phyloP scores from a whole-genome alignment of 2,888 invertebrate genomes.

The Anorthoa munda region DNA sequence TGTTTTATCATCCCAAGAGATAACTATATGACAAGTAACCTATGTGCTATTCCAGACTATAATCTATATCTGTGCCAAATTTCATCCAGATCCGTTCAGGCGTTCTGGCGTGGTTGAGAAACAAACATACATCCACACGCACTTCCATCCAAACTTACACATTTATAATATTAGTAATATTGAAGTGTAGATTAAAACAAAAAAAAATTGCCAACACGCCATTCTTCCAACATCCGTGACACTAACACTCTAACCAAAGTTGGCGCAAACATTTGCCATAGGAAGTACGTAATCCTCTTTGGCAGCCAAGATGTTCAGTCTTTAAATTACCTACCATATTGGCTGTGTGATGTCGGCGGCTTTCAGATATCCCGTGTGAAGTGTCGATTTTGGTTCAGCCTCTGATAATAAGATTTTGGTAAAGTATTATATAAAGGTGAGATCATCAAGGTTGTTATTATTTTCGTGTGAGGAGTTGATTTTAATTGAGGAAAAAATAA shows the following conservation, averaged over 20 bases:
- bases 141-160: too few species aligned
- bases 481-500: background rate
- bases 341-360: slow-evolving; percentile 44
- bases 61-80: too few species aligned
- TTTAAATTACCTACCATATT: slow-evolving; percentile 63
- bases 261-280: slow-evolving; percentile 62
- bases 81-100: too few species aligned
- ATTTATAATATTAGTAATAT: too few species aligned
- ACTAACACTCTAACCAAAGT: slow-evolving; percentile 45
- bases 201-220: background rate
- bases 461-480: background rate
- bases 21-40: too few species aligned
- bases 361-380: slow-evolving; percentile 47
- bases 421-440: slow-evolving; percentile 34
- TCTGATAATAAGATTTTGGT: slow-evolving; percentile 52
- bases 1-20: too few species aligned
- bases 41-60: too few species aligned
- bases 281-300: slow-evolving; percentile 65
- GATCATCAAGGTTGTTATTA: slow-evolving; percentile 18
- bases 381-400: slow-evolving; percentile 56
- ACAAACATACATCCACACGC: too few species aligned
- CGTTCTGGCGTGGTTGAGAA: too few species aligned
- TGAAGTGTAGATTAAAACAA: too few species aligned
- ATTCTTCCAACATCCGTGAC: slow-evolving; percentile 52
- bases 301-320: slow-evolving; percentile 57